Base-by-base conservation (phyloP, 2,888 invertebrate genomes). In the Sturmia bella region DNA sequence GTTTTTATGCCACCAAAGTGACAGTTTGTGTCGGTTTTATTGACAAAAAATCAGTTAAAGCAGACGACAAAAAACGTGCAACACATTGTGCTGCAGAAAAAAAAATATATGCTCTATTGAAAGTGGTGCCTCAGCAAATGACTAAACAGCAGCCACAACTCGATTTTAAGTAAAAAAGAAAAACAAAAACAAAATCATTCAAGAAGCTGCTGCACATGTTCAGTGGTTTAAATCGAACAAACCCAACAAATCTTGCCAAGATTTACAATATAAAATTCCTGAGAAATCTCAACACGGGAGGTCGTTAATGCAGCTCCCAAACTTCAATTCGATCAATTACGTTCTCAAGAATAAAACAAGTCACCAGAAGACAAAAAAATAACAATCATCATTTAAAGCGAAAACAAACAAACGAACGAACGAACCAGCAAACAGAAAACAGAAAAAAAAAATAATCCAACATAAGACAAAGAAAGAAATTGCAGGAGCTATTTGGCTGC, bases 241-340 rank as follows among this genome's bases (percentile, higher is more conserved):
- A 39, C 15, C 21, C 54, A 5, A 21, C 37, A 37, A 64, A 32
- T 32, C 21, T 24, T 63, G 37, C 77, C 50, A 54, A 66, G 78
- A 70, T 80, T 64, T 61, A 85, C 32, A 32, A 32, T 85, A 84
- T 86, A 85, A 84, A 86, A 87, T 88, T 88, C 89, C 85, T 86
- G 84, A 85, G 88, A 88, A 88, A 89, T 88, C 87, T 69, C 82
- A 86, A 86, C 88, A 89, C 88, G 89, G 88, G 85, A 83, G 85
- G 85, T 85, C 85, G 79, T 59, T 79, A 68, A 54, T 69, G 54
- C 61, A 64, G 70, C 57, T 57, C 21, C 72, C 27, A 48, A 32
- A 52, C 57, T 73, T 6, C 32, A 61, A 24, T 64, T 78, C 82
- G 82, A 82, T 82, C 84, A 75, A 77, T 79, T 74, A 79, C 79